These are phyloP conservation scores for Camelus bactrianus DNA, from an alignment of 2,113 vertebrate species.

Conservation along the genomic window DNA sequence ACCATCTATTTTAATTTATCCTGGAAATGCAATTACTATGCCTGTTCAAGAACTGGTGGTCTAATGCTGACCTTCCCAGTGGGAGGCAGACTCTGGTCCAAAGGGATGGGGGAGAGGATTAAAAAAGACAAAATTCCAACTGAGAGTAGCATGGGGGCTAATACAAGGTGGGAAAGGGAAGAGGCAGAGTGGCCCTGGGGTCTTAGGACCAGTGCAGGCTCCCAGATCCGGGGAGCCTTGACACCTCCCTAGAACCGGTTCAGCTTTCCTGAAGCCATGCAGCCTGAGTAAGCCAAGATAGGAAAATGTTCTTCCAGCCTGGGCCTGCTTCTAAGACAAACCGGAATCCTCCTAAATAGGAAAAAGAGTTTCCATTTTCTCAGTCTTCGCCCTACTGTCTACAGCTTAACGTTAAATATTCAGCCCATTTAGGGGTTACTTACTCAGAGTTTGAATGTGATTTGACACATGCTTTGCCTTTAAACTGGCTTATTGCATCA, in stretches of 20 bases:
- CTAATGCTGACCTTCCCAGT: not conserved
- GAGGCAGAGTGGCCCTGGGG: not conserved
- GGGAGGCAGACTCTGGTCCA: not conserved
- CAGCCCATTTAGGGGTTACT: not conserved
- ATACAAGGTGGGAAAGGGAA: not conserved
- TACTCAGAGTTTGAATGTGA: not conserved
- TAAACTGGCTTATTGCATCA: not conserved
- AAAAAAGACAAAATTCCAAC: not conserved
- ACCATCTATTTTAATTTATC: not conserved
- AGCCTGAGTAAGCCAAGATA: not conserved
- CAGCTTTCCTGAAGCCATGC: not conserved
- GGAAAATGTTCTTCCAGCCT: not conserved
- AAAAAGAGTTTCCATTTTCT: not conserved
- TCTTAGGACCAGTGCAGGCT: no score
- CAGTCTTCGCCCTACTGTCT: not conserved
- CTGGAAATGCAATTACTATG: not conserved
- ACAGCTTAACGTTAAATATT: not conserved
- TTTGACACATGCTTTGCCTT: not conserved
- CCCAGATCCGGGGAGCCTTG: no score
- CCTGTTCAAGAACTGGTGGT: not conserved
- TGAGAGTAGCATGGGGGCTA: not conserved
- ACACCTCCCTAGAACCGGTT: not conserved
- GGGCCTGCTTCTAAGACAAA: not conserved
- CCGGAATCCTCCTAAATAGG: not conserved
- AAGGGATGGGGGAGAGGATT: not conserved